phyloP scores from a whole-genome alignment of 2,888 invertebrate genomes.

The Hydriomena furcata region DNA sequence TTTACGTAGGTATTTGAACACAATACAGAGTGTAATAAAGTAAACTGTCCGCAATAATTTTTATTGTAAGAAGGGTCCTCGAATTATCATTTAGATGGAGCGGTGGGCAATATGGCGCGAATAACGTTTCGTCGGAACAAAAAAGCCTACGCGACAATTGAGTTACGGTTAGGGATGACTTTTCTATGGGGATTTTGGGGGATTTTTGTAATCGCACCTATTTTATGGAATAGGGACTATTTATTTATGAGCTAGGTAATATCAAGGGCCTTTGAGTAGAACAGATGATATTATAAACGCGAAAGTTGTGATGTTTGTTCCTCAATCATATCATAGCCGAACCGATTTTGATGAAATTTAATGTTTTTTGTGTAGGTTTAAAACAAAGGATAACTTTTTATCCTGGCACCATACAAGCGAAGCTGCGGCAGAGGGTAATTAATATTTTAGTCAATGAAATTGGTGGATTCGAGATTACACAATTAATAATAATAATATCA shows the following conservation, averaged over 20 bases:
- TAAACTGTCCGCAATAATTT: slow-evolving; percentile 82
- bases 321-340: too few relatives aligned
- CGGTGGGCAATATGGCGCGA: slow-evolving; percentile 75
- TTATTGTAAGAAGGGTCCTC: slow-evolving; percentile 78
- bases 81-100: slow-evolving; percentile 83
- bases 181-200: slow-evolving; percentile 50
- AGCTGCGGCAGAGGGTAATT: too few relatives aligned
- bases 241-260: slow-evolving; percentile 38
- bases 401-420: too few relatives aligned
- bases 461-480: too few relatives aligned
- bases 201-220: slow-evolving; percentile 63
- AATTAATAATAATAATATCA: too few relatives aligned
- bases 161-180: slow-evolving; percentile 65
- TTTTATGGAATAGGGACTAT: slow-evolving; percentile 48
- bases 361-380: too few relatives aligned
- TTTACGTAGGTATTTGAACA: slow-evolving; percentile 63
- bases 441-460: too few relatives aligned
- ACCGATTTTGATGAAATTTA: too few relatives aligned
- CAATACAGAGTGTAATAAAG: slow-evolving; percentile 81
- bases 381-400: too few relatives aligned
- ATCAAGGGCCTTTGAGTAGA: slow-evolving; percentile 24
- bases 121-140: slow-evolving; percentile 56
- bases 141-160: slow-evolving; percentile 65
- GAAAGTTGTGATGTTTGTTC: too few relatives aligned
- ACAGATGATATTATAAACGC: too few relatives aligned